A percentile compares a stretch with the other conserved stretches of the same genome.
Evolutionary conservation across 2,888 invertebrate genomes (phyloP).

Genomic region (Octonoba sinensis): DNA sequence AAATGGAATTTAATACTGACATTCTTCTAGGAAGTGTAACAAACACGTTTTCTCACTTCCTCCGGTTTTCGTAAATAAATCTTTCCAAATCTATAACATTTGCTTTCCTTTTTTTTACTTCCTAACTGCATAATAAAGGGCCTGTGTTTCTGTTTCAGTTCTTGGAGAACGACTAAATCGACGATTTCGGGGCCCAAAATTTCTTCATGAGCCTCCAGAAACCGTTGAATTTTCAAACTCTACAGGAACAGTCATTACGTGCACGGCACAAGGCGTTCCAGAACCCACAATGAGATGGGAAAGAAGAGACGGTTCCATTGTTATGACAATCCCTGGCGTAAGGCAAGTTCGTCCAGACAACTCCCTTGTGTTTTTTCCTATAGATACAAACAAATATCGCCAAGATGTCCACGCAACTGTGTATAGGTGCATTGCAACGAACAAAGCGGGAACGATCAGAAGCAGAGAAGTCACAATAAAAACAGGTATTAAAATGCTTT

Average conservation of each 20-base stretch:
- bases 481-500: constrained; percentile 80
- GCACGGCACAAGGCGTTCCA: constrained; percentile 56
- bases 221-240: constrained; percentile 55
- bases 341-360: constrained; percentile 75
- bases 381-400: constrained; percentile 91
- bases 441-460: constrained; percentile 89
- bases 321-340: constrained; percentile 54
- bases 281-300: constrained; percentile 54
- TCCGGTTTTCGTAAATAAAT: no score
- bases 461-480: constrained; percentile 93
- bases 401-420: constrained; percentile 95
- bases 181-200: constrained; percentile 41
- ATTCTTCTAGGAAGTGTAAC: no score
- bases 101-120: no score
- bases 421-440: constrained; percentile 91
- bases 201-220: constrained; percentile 58
- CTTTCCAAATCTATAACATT: no score
- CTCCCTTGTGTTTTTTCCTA: constrained; percentile 92
- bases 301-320: constrained; percentile 39
- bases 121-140: no score
- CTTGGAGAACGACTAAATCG: constrained; percentile 14
- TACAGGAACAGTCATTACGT: constrained; percentile 57
- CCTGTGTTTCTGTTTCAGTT: neutral
- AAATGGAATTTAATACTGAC: no score
- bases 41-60: no score